A percentile compares a stretch with the other conserved stretches of the same genome.
phyloP scores from a whole-genome alignment of 37 sponge, comb jelly and placozoan species.

The Aplysina aerophoba region DNA sequence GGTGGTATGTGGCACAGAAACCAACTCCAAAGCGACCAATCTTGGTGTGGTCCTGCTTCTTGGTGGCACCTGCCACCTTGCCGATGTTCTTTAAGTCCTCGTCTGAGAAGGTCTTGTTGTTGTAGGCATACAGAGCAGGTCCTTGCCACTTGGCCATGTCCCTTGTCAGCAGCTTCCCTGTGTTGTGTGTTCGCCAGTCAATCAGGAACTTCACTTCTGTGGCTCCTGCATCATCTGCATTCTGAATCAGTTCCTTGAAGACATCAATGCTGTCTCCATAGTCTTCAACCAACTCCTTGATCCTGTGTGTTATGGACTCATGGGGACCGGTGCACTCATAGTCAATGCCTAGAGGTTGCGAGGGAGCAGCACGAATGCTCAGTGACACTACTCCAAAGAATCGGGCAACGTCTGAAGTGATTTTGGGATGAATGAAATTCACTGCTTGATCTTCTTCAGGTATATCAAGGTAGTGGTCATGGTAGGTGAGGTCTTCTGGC shows the following conservation, averaged over 20 bases:
- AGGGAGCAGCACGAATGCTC: constrained; percentile 63
- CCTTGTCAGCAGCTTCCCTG: constrained; percentile 32
- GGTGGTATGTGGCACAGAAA: constrained; percentile 78
- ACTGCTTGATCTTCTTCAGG: not conserved
- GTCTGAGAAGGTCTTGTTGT: constrained; percentile 74
- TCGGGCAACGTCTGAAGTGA: constrained; percentile 35
- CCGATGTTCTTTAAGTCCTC: constrained; percentile 75
- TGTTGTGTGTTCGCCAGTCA: constrained; percentile 53
- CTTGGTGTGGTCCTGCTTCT: constrained; percentile 63
- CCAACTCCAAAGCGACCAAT: constrained; percentile 90
- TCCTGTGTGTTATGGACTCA: constrained; percentile 70
- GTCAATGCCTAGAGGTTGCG: constrained; percentile 25
- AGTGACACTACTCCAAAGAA: constrained; percentile 61
- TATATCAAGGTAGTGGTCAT: constrained; percentile 4
- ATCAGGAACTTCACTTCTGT: constrained; percentile 78
- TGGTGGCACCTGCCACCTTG: constrained; percentile 72
- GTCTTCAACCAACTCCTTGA: constrained; percentile 60
- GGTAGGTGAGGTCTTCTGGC: constrained; percentile 7
- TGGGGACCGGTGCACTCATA: constrained; percentile 48
- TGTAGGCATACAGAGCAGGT: constrained; percentile 80
- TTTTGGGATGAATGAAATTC: constrained; percentile 44
- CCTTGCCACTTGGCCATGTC: constrained; percentile 86
- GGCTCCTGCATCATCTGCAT: constrained; percentile 92
- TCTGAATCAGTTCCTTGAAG: constrained; percentile 88
- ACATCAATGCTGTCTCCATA: constrained; percentile 74